These are phyloP conservation scores for Corythaixoides concolor DNA, from an alignment of 2,113 vertebrate genomes.

Conservation along the genomic window DNA sequence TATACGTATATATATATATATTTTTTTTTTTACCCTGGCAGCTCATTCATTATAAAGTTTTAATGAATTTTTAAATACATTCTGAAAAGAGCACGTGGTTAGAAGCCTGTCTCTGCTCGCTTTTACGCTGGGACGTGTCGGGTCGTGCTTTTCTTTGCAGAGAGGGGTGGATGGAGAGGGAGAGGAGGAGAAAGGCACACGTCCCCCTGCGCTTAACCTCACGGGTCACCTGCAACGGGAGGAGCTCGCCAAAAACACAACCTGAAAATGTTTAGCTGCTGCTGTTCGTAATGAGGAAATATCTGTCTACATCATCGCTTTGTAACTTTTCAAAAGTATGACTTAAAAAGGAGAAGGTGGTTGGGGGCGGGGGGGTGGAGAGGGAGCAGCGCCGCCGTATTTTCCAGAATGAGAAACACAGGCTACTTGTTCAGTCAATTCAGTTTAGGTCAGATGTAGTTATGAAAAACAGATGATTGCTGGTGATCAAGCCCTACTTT, in stretches of 20 bases:
- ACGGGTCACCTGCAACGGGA: neutral
- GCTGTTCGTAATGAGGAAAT: constrained; percentile 28
- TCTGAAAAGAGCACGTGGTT: neutral
- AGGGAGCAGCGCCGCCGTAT: neutral
- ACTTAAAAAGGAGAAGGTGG: constrained; percentile 8
- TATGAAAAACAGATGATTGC: constrained; percentile 79
- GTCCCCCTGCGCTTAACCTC: neutral
- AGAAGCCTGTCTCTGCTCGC: neutral
- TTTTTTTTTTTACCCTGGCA: neutral
- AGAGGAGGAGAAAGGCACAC: neutral
- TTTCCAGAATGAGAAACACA: constrained; percentile 75
- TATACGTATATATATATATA: no score
- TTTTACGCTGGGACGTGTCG: fast-evolving
- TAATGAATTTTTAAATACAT: constrained; percentile 33
- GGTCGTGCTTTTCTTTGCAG: neutral
- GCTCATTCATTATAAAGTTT: neutral
- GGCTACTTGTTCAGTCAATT: constrained; percentile 71
- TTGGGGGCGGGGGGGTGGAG: neutral
- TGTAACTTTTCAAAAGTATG: neutral
- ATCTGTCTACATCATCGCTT: constrained; percentile 29
- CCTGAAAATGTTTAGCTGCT: constrained; percentile 9
- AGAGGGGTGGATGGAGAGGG: neutral
- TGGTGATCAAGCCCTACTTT: constrained; percentile 70
- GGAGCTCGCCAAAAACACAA: neutral
- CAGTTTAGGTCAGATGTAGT: constrained; percentile 71